Evolutionary conservation across 37 sponge, comb jelly and placozoan species (phyloP).

Genomic region (Oopsacas minuta): DNA sequence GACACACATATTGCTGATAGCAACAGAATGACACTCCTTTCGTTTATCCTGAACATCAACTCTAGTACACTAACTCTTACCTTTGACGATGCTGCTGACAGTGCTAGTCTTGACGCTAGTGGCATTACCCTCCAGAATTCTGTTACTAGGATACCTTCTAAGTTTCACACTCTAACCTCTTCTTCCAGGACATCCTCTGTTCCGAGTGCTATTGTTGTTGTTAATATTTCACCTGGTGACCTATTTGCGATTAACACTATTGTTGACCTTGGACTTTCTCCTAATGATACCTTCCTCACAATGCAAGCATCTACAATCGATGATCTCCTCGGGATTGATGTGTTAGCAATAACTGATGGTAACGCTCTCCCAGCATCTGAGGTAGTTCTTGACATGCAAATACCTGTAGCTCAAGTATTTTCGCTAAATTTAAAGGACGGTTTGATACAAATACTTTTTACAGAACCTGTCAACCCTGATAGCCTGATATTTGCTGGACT

Average conservation of each 20-base stretch:
- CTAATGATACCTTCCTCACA: conserved; percentile 42
- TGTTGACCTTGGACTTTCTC: background rate
- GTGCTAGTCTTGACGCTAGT: conserved; percentile 24
- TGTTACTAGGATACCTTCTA: background rate
- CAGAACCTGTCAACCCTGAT: conserved; percentile 8
- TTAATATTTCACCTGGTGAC: background rate
- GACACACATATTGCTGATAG: conserved; percentile 13
- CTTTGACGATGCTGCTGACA: conserved; percentile 69
- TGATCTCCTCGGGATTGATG: conserved; percentile 41
- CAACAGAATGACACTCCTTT: background rate
- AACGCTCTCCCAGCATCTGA: conserved; percentile 39
- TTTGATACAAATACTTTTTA: background rate
- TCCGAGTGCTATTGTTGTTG: background rate
- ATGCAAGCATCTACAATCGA: conserved; percentile 40
- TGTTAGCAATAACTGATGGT: conserved; percentile 34
- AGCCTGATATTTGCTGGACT: background rate
- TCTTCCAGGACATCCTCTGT: background rate
- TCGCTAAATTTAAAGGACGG: background rate
- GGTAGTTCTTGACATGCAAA: conserved; percentile 3
- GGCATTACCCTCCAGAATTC: conserved; percentile 45
- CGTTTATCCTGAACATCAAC: conserved; percentile 19
- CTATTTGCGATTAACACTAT: background rate
- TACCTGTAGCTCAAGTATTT: background rate
- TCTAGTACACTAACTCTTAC: conserved; percentile 28
- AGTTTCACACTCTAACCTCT: background rate